Base-by-base conservation (phyloP, 2,797 vertebrate species). In the Mus minutoides region DNA sequence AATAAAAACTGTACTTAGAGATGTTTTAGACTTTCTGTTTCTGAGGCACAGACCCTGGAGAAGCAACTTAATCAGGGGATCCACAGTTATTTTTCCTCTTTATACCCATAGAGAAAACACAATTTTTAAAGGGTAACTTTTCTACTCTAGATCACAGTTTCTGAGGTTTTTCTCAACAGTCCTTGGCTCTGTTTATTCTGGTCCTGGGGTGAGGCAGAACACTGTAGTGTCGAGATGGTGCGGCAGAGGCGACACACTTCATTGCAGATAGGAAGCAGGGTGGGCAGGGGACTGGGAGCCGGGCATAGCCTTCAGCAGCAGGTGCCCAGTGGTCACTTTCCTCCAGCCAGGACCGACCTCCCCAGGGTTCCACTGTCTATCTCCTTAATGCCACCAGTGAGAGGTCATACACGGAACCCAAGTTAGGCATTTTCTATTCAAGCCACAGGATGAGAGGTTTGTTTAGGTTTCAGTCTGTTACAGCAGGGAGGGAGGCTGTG, bases 1-100 rank as follows among this genome's bases (percentile, higher is more conserved):
- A 84, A 92, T 93, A 67, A 88, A 92, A 88, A 85, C 34, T 91
- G 21, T 73, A 79, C 92, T 88, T 83, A 76, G 21, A 92, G 46
- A 4, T 56, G 67, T 40, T 40, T 40, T 46, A 56, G n/a, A 73
- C n/a, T 88, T n/a, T 54, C 46, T 73, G 64, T 54, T 43, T 37
- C 80, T 83, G 56, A 83, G 46, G 26, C 22, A 54, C 16, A 29
- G 26, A 26, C 64, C 34, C 8, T 4, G 69, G 21, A 8, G 22
- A 71, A 49, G 49, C 29, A n/a, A 49, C 14, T 17, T 43, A 31
- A 58, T 2, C 2, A 4, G 11, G 29, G 21, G 7, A 12, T 43
- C 1, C 29, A 31, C 52, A n/a, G 64, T 24, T 54, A 37, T 1
- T 87, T 29, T 40, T 29, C 52, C 26, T 6, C 49, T 37, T 34